phyloP scores from a whole-genome alignment of 1,140 invertebrate genomes.

The Cephus cinctus region DNA sequence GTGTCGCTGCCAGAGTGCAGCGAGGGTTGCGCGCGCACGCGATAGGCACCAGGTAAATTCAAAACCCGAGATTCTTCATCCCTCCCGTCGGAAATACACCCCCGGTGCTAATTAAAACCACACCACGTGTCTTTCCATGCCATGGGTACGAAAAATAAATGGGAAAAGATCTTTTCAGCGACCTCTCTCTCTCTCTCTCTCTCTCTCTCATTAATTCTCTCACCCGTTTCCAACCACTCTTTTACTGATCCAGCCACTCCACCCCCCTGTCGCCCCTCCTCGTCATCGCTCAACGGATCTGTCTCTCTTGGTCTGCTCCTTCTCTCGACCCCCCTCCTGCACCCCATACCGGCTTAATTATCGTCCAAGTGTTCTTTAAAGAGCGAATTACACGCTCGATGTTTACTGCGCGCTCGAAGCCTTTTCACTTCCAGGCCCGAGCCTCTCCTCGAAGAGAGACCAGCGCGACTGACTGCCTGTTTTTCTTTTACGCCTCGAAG shows the following conservation, averaged over 20 bases:
- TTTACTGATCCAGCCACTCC: slow-evolving; percentile 13
- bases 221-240: slow-evolving; percentile 19
- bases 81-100: slow-evolving; percentile 21
- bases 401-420: slow-evolving; percentile 45
- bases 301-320: slow-evolving; percentile 17
- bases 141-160: slow-evolving; percentile 42
- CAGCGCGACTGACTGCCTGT: slow-evolving; percentile 18
- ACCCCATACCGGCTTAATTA: slow-evolving; percentile 35
- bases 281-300: too few species aligned
- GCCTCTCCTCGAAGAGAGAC: slow-evolving; percentile 17
- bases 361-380: slow-evolving; percentile 56
- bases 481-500: slow-evolving; percentile 39
- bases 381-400: slow-evolving; percentile 55
- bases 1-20: neutral
- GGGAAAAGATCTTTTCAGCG: slow-evolving; percentile 44
- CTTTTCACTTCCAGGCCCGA: slow-evolving; percentile 33
- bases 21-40: slow-evolving; percentile 3
- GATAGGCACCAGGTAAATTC: slow-evolving; percentile 31
- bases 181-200: slow-evolving; percentile 7
- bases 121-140: slow-evolving; percentile 40
- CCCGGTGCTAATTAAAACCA: slow-evolving; percentile 40
- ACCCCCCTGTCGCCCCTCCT: slow-evolving; percentile 16
- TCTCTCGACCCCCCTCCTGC: slow-evolving; percentile 10
- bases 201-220: slow-evolving; percentile 3
- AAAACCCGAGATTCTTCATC: slow-evolving; percentile 33